Percentiles rank a stretch among this genome's conserved stretches.
Conservation (phyloP, 2,113 vertebrate species). For the Pristiophorus japonicus region DNA sequence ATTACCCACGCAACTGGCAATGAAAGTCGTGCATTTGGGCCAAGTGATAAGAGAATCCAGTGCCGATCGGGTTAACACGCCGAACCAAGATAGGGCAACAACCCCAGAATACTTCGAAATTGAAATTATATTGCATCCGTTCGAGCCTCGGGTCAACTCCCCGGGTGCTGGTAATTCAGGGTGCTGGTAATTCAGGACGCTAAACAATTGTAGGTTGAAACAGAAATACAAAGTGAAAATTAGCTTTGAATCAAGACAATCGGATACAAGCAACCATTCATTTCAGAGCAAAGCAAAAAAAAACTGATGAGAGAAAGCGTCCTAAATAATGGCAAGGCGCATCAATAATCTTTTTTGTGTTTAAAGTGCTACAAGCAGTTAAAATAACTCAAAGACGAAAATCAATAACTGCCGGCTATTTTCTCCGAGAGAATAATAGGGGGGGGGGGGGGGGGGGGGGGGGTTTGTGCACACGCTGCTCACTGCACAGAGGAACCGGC, state of each 20-base stretch:
- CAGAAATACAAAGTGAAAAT: not conserved
- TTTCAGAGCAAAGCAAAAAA: not conserved
- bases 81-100: not conserved
- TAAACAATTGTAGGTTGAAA: not conserved
- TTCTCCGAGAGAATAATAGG: not conserved
- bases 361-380: conserved; percentile 29
- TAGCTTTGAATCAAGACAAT: not conserved
- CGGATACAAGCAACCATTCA: not conserved
- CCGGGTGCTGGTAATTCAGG: not conserved
- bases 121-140: not conserved
- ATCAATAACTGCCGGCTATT: conserved; percentile 1
- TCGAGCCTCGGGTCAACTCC: not conserved
- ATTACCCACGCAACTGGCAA: not conserved
- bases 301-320: not conserved
- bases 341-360: not conserved
- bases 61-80: not conserved
- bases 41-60: not conserved
- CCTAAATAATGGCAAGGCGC: not conserved
- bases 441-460: not conserved
- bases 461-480: not conserved
- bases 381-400: not conserved
- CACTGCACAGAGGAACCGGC: not conserved
- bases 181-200: not conserved
- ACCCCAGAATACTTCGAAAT: not conserved
- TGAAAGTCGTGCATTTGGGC: not conserved